Evolutionary conservation across 2,113 vertebrate genomes (phyloP).

Genomic region (Salvelinus sp.): DNA sequence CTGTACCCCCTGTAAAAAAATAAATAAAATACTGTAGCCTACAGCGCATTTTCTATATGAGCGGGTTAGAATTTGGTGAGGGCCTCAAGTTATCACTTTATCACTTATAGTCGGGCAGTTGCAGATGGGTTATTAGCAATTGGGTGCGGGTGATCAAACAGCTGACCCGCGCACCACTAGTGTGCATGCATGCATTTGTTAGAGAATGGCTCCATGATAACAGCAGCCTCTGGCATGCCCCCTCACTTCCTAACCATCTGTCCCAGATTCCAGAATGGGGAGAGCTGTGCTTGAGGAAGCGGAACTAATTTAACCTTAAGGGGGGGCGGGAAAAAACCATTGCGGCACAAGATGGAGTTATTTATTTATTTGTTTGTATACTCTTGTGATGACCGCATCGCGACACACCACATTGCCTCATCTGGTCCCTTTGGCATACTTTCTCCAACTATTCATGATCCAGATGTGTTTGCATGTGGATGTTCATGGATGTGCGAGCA

Average conservation of each 20-base stretch:
- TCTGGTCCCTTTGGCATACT: background rate
- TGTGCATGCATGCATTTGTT: conserved; percentile 6
- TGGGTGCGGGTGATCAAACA: too few species aligned
- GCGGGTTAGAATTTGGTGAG: too few species aligned
- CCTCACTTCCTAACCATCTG: conserved; percentile 55
- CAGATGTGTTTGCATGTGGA: conserved; percentile 4
- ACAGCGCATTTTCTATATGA: too few species aligned
- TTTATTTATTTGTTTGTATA: background rate
- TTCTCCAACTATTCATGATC: background rate
- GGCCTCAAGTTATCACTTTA: too few species aligned
- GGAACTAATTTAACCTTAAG: conserved; percentile 72
- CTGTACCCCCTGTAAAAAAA: too few species aligned
- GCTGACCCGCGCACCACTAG: too few species aligned
- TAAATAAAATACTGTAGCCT: too few species aligned
- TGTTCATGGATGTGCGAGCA: background rate
- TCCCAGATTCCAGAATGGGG: conserved; percentile 70
- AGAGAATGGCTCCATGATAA: conserved; percentile 46
- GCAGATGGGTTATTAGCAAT: too few species aligned
- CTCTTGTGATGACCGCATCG: background rate
- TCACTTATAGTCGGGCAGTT: too few species aligned
- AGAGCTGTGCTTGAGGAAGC: conserved; percentile 65
- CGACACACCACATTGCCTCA: background rate
- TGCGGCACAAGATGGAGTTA: conserved; percentile 19
- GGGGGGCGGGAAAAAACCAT: conserved; percentile 46
- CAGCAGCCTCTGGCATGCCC: conserved; percentile 56